Evolutionary conservation across 2,888 invertebrate species (phyloP).

Genomic region (Pyrocoelia pectoralis): DNA sequence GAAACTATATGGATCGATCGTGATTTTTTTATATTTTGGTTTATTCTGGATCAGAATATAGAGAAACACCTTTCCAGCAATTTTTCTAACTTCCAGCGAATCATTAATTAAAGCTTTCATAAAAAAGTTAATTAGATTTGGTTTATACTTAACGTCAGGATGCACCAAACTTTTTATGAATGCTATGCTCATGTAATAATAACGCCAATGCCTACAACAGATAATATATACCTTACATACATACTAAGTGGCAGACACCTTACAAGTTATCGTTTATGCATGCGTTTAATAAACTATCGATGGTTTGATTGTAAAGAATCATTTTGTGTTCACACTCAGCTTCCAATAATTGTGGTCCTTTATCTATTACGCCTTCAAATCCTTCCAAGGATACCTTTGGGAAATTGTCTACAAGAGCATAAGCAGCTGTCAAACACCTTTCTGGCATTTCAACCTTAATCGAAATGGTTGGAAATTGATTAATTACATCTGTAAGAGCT

Average conservation of each 20-base stretch:
- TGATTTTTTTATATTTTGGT: constrained; percentile 67
- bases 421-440: constrained; percentile 62
- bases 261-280: constrained; percentile 64
- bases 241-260: constrained; percentile 43
- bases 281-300: constrained; percentile 64
- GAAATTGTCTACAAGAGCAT: constrained; percentile 57
- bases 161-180: constrained; percentile 78
- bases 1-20: constrained; percentile 63
- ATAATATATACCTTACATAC: too few species aligned
- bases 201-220: constrained; percentile 79
- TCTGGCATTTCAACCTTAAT: constrained; percentile 67
- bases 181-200: constrained; percentile 76
- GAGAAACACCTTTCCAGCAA: constrained; percentile 68
- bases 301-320: constrained; percentile 62
- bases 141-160: constrained; percentile 71
- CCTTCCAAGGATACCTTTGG: constrained; percentile 56
- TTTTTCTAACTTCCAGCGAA: constrained; percentile 79
- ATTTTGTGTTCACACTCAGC: constrained; percentile 61
- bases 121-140: constrained; percentile 70
- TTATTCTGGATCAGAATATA: constrained; percentile 78
- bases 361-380: constrained; percentile 56
- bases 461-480: constrained; percentile 70
- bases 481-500: constrained; percentile 63
- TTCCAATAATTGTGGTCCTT: constrained; percentile 55
- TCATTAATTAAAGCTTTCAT: constrained; percentile 75